Base-by-base conservation (phyloP, 2,797 vertebrate genomes). In the Platalea minor region DNA sequence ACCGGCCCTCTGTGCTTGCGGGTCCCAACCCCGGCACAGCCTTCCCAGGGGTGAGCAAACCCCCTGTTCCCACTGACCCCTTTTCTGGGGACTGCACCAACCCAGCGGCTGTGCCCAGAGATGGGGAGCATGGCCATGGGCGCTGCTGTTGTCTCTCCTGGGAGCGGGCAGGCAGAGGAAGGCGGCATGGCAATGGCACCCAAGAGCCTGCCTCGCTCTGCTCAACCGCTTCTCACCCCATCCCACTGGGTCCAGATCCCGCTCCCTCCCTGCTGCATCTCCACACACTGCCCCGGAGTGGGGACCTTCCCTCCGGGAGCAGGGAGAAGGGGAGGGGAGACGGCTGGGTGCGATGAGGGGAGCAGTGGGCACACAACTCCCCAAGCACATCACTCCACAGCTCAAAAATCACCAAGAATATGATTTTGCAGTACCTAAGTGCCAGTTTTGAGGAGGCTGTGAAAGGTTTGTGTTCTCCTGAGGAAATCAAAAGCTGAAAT, bases 251-350 rank as follows among this genome's bases (percentile, higher is more conserved):
- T 77, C 43, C 23, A 4, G n/a, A 19, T 91, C 61, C 46, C 2
- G 9, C n/a, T 73, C 25, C 46, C 57, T 67, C 61, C 39, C 43
- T 63, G n/a, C n/a, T 89, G 59, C 60, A 57, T 21, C n/a, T 74
- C 48, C 45, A 45, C 28, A 33, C 0, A 39, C 60, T 48, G 18
- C 35, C 24, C 48, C 2, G 0, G 37, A 31, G 20, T 0, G 1
- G 43, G 20, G n/a, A 57, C 14, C 26, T 86, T 80, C 13, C 46
- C n/a, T 26, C 4, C 3, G 16, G 15, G 25, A 61, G 26, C 1
- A 1, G 24, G 33, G 18, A 72, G 23, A 75, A 81, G 45, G 48
- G 50, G 39, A 84, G 17, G 21, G 29, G 17, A 77, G 28, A 24
- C 0, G 3, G 43, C 23, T 46, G 80, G 9, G 6, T 51, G 20